A percentile compares a stretch with the other conserved stretches of the same genome.
Conservation (phyloP, 2,888 invertebrate genomes). For the Julus scanicus region DNA sequence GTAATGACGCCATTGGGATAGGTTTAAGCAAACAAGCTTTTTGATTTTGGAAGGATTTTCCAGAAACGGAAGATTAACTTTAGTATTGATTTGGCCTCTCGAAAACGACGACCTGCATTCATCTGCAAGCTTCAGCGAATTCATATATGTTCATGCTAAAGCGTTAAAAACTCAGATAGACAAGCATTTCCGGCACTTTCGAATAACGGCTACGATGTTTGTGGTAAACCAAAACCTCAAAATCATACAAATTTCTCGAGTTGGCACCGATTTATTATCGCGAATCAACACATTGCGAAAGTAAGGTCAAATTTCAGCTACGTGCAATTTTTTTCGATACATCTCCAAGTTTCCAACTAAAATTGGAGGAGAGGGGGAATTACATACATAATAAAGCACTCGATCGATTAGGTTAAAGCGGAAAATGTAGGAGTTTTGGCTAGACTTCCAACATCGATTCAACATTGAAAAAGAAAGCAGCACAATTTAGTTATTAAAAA, state of each 20-base stretch:
- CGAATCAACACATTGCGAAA: neutral
- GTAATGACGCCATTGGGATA: neutral
- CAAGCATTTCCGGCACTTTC: neutral
- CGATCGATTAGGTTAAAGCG: conserved; percentile 31
- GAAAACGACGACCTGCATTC: neutral
- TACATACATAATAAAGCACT: neutral
- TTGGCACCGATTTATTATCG: neutral
- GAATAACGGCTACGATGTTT: too few species aligned
- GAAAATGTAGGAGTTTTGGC: neutral
- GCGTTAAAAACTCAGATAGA: neutral
- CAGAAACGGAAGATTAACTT: neutral
- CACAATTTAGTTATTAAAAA: too few species aligned
- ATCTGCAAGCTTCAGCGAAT: neutral
- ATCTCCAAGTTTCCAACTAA: neutral
- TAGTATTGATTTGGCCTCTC: neutral
- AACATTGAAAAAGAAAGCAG: neutral
- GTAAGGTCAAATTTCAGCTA: neutral
- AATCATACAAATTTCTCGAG: neutral
- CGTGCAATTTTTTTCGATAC: neutral
- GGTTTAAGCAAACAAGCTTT: neutral
- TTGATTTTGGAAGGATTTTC: neutral
- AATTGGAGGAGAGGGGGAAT: neutral
- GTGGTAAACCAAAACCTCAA: neutral
- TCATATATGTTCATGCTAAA: neutral
- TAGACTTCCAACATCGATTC: neutral